These are phyloP conservation scores for Moxostoma hubbsi DNA, from an alignment of 2,797 vertebrate genomes.

Conservation along the genomic window DNA sequence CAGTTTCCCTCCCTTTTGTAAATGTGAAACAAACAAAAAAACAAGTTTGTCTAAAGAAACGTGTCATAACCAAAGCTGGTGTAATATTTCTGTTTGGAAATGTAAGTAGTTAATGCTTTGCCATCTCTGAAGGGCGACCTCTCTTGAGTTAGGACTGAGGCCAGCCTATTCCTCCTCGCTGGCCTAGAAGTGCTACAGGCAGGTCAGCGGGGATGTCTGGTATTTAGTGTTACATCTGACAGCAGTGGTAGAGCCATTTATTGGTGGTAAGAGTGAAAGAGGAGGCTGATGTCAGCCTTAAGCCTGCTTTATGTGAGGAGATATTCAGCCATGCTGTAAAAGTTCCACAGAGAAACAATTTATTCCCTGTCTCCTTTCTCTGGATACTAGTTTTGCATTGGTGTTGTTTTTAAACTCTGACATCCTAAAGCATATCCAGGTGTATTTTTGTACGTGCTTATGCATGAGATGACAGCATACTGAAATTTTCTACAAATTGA, in stretches of 20 bases:
- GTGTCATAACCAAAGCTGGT: constrained; percentile 31
- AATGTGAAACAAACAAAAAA: not conserved
- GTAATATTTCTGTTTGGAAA: constrained; percentile 45
- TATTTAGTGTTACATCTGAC: constrained; percentile 56
- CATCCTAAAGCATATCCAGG: constrained; percentile 55
- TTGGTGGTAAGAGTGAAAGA: constrained; percentile 32
- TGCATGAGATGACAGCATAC: not conserved
- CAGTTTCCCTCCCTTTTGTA: not conserved
- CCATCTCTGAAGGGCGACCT: constrained; percentile 43
- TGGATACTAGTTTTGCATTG: constrained; percentile 17
- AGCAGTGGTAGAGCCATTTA: constrained; percentile 54
- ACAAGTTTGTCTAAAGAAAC: not conserved
- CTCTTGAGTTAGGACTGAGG: constrained; percentile 25
- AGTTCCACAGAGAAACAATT: constrained; percentile 54
- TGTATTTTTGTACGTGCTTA: constrained; percentile 38
- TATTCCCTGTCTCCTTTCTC: constrained; percentile 58
- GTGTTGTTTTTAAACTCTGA: constrained; percentile 24
- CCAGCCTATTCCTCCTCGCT: constrained; percentile 49
- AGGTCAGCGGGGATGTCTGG: constrained; percentile 45
- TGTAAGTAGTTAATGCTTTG: constrained; percentile 43
- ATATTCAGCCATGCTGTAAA: constrained; percentile 53
- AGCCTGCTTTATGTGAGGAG: constrained; percentile 58
- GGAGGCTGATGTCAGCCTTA: constrained; percentile 48
- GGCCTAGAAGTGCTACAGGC: constrained; percentile 21
- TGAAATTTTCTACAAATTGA: not conserved